Evolutionary conservation across 1,140 invertebrate genomes (phyloP).

Genomic region (Drosophila nikananu): DNA sequence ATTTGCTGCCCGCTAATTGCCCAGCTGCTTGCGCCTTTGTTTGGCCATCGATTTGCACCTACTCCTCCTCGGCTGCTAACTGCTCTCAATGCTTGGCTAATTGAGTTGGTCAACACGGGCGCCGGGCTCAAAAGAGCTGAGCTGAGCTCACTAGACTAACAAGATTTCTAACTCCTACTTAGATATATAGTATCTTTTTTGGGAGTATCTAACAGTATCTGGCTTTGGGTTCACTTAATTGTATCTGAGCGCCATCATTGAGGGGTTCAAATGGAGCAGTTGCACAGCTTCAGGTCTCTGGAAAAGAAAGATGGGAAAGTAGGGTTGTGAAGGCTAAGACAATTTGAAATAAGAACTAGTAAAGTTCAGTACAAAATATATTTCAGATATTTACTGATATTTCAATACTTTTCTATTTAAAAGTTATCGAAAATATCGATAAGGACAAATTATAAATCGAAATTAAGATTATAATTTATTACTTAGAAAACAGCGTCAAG

Average conservation of each 20-base stretch:
- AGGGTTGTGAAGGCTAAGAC: too few relatives aligned
- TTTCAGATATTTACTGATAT: too few relatives aligned
- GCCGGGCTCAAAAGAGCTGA: slow-evolving; percentile 21
- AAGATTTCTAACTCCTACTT: slow-evolving; percentile 13
- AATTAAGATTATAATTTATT: too few relatives aligned
- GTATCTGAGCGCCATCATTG: not conserved
- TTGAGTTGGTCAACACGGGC: slow-evolving; percentile 66
- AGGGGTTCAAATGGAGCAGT: not conserved
- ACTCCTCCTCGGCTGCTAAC: slow-evolving; percentile 57
- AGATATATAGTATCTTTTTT: not conserved
- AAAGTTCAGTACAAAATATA: not conserved
- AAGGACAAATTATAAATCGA: too few relatives aligned
- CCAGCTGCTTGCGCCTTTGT: slow-evolving; percentile 76
- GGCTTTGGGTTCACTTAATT: not conserved
- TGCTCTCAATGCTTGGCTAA: slow-evolving; percentile 79
- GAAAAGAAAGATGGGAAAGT: not conserved
- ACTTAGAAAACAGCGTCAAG: too few relatives aligned
- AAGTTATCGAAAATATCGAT: too few relatives aligned
- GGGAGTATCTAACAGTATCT: not conserved
- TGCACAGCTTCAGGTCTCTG: not conserved
- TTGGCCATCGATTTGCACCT: slow-evolving; percentile 67
- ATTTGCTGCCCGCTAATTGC: slow-evolving; percentile 68
- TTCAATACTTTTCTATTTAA: too few relatives aligned
- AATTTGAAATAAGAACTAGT: too few relatives aligned
- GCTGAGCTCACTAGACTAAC: slow-evolving; percentile 1